Percentiles rank a stretch among this genome's conserved stretches.
phyloP scores from a whole-genome alignment of 2,797 vertebrate genomes.

The Pagetopsis macropterus region DNA sequence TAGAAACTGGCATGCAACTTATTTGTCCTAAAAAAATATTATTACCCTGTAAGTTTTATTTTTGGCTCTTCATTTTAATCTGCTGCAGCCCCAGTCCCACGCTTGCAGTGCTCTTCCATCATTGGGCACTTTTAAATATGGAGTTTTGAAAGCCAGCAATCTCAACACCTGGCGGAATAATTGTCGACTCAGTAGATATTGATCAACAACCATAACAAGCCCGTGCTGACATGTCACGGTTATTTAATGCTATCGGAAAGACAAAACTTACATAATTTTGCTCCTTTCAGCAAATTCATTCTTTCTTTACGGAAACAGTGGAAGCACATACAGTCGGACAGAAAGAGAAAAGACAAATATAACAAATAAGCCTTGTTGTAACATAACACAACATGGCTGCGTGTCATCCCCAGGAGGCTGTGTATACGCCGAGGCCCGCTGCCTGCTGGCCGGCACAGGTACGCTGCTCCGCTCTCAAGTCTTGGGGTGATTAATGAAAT shows the following conservation, averaged over 20 bases:
- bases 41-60: constrained; percentile 3
- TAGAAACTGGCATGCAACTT: not conserved
- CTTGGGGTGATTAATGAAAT: constrained; percentile 91
- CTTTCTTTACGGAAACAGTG: constrained; percentile 34
- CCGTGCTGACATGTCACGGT: constrained; percentile 49
- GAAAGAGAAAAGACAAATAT: constrained; percentile 65
- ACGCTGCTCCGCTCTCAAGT: constrained; percentile 74
- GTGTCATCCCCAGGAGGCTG: constrained; percentile 75
- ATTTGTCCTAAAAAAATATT: not conserved
- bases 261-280: constrained; percentile 60
- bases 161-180: constrained; percentile 57
- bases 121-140: constrained; percentile 26
- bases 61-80: not conserved
- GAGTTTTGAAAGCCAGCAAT: constrained; percentile 36
- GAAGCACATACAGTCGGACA: constrained; percentile 50
- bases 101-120: constrained; percentile 26
- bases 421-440: constrained; percentile 62
- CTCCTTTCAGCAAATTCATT: constrained; percentile 68
- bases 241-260: constrained; percentile 54
- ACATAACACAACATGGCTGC: constrained; percentile 74
- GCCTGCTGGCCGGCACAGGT: constrained; percentile 78
- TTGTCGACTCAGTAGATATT: constrained; percentile 57
- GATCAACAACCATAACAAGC: constrained; percentile 58
- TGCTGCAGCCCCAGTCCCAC: constrained; percentile 14
- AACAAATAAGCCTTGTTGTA: constrained; percentile 74